Conservation (phyloP, 2,797 vertebrate genomes). For the Intellagama lesueurii region DNA sequence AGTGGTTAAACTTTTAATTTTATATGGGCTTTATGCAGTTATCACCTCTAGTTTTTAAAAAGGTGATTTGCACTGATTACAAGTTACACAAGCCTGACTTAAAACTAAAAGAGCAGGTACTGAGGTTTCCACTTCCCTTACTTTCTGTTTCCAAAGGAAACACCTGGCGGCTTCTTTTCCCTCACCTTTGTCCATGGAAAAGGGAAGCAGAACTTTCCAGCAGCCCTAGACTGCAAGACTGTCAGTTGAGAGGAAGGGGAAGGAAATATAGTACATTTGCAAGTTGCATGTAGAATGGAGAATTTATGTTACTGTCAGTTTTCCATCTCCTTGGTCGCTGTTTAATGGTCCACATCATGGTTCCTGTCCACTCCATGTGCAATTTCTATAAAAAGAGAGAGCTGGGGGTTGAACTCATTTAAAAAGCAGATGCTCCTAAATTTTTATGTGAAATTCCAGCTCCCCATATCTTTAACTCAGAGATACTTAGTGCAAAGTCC, state of each 20-base stretch:
- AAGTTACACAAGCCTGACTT: background rate
- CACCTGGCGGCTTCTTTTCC: background rate
- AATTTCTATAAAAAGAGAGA: background rate
- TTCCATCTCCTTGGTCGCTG: background rate
- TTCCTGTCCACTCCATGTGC: background rate
- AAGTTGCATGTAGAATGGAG: background rate
- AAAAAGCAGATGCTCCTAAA: too few species aligned
- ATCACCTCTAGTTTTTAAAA: background rate
- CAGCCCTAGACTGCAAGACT: background rate
- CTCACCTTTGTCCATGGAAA: background rate
- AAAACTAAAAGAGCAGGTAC: background rate
- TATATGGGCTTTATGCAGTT: background rate
- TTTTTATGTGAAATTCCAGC: background rate
- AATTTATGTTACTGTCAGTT: background rate
- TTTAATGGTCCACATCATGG: background rate
- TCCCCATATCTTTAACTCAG: background rate
- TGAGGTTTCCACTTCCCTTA: background rate
- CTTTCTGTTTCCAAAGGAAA: slow-evolving; percentile 15
- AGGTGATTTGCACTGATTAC: background rate
- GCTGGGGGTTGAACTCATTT: too few species aligned
- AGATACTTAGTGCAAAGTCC: background rate
- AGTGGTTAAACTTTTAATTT: background rate
- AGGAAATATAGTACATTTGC: background rate
- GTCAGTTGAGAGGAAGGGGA: background rate
- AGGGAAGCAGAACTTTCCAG: background rate